Base-by-base conservation (phyloP, 2,888 invertebrate genomes). In the Synergus itoensis region DNA sequence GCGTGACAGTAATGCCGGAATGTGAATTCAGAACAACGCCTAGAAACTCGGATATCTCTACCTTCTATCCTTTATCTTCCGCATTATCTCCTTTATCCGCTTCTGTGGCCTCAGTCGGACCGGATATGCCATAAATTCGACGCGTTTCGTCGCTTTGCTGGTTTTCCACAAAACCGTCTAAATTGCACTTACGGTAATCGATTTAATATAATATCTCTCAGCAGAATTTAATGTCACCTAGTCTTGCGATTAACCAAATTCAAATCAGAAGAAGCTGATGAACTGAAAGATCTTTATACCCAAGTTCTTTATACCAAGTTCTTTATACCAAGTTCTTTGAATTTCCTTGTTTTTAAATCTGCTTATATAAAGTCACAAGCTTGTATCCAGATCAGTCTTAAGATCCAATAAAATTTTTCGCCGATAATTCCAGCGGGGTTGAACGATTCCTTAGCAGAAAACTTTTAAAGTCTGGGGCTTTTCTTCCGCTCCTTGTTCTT, bases 1-100 rank as follows among this genome's bases (percentile, higher is more conserved):
- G 89, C 90, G 90, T 90, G 91, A 91, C 91, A 89, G 88, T 91
- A 91, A 91, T 89, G 87, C 87, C 85, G 89, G 89, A 90, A 90
- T 89, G 88, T 86, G 86, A 89, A 87, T 88, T 81, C 82, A 82
- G 82, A 83, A 83, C 82, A 83, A 79, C 81, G 81, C 81, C 84
- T 84, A 83, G 84, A 82, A 83, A 78, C 81, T 82, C 80, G 69
- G 77, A 67, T 81, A 82, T 81, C 84, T 79, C 69, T 40, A 41
- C 64, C 75, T 62, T 62, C 79, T 76, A 64, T 81, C 79, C 82
- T 83, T 80, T 78, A 67, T 81, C 80, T 81, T 83, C 78, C 79
- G 80, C 62, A 79, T 83, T 82, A 83, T 83, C 82, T 78, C 82
- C 69, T 65, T 79, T 80, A 65, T 76, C 75, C 65, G 53, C 76